Percentiles rank a stretch among this genome's conserved stretches.
These are phyloP conservation scores for pig (Sus scrofa) DNA, from an alignment of 2,113 vertebrate species.

Conservation along the genomic window DNA sequence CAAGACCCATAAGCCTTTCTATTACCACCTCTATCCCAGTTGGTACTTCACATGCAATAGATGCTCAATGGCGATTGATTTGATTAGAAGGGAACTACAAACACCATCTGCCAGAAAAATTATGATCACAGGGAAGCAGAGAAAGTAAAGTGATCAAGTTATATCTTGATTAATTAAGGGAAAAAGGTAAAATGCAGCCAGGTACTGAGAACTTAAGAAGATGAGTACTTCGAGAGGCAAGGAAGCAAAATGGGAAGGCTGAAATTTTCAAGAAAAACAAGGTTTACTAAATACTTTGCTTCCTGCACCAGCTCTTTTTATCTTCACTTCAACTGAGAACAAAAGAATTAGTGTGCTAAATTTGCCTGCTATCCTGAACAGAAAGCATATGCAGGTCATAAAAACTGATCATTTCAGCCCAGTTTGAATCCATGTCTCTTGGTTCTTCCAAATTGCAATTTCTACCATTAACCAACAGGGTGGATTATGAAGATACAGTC, in stretches of 20 bases:
- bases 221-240: not conserved
- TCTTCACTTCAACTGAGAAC: not conserved
- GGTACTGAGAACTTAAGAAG: constrained; percentile 18
- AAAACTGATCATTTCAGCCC: not conserved
- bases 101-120: constrained; percentile 47
- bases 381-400: not conserved
- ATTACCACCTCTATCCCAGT: not conserved
- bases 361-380: not conserved
- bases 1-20: not conserved
- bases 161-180: constrained; percentile 52
- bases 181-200: constrained; percentile 37
- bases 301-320: not conserved
- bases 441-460: not conserved
- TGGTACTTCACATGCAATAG: not conserved
- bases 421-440: not conserved
- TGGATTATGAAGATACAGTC: not conserved
- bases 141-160: not conserved
- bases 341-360: not conserved
- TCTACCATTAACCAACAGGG: not conserved
- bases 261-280: constrained; percentile 13
- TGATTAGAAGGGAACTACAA: constrained; percentile 47
- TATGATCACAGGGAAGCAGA: not conserved
- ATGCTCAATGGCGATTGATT: constrained; percentile 6
- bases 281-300: not conserved
- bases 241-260: not conserved